These are phyloP conservation scores for Bungarus multicinctus DNA, from an alignment of 2,113 vertebrate genomes.

Conservation along the genomic window DNA sequence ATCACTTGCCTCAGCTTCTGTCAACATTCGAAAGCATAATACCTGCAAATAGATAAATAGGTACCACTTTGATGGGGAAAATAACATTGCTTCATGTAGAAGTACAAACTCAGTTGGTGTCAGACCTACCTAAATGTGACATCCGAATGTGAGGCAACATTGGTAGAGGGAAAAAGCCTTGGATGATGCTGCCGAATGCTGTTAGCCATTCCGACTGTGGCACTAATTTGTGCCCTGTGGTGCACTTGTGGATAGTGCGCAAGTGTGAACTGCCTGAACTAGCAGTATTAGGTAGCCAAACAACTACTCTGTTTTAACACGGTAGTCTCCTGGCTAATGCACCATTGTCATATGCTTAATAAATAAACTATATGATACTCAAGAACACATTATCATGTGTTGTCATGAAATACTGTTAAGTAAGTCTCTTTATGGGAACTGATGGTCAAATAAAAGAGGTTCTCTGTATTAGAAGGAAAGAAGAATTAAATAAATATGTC, in stretches of 20 bases:
- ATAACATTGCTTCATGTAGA: background rate
- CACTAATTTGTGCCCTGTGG: background rate
- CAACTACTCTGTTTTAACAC: background rate
- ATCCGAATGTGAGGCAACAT: background rate
- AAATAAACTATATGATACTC: background rate
- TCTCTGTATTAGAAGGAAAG: conserved; percentile 5
- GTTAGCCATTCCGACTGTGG: background rate
- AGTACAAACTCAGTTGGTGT: background rate
- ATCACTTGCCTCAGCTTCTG: background rate
- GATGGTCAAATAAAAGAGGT: conserved; percentile 9
- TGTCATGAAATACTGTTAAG: conserved; percentile 12
- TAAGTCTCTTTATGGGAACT: conserved; percentile 13
- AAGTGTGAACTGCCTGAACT: background rate
- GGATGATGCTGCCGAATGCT: background rate
- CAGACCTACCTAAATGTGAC: background rate
- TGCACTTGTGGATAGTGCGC: no score
- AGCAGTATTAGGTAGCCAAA: background rate
- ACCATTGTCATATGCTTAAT: background rate
- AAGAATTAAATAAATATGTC: conserved; percentile 30
- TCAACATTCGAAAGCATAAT: background rate
- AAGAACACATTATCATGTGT: background rate
- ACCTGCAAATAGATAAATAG: background rate
- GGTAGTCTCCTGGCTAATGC: background rate
- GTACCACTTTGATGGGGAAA: background rate
- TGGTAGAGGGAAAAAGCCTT: background rate